Conservation (phyloP, 2,888 invertebrate species). For the Xestia xanthographa region DNA sequence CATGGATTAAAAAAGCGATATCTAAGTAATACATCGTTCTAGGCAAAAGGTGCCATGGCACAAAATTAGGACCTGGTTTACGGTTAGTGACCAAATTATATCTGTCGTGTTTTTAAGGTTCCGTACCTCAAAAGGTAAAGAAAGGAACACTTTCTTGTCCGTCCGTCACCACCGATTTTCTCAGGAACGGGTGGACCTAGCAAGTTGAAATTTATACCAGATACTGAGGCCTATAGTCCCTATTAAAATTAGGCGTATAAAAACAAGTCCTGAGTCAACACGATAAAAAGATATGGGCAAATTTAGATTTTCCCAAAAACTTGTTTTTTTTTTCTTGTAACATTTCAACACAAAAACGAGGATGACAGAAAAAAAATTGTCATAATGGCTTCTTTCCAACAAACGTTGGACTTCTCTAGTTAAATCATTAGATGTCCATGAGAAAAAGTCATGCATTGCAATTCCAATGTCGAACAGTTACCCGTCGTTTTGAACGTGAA, state of each 20-base stretch:
- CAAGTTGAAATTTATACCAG: too few species aligned
- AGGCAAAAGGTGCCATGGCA: neutral
- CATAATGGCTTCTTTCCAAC: constrained; percentile 54
- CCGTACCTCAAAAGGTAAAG: too few species aligned
- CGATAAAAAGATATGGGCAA: too few species aligned
- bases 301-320: too few species aligned
- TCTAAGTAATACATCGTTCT: constrained; percentile 27
- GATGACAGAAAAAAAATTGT: constrained; percentile 26
- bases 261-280: too few species aligned
- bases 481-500: too few species aligned
- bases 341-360: constrained; percentile 18
- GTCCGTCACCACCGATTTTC: too few species aligned
- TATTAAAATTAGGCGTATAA: too few species aligned
- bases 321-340: neutral
- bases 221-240: too few species aligned
- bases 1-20: constrained; percentile 14
- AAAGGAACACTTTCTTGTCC: too few species aligned
- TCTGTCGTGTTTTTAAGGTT: neutral
- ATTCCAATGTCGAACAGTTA: constrained; percentile 28
- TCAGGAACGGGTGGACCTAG: too few species aligned
- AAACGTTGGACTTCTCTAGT: constrained; percentile 37
- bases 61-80: neutral
- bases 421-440: constrained; percentile 45
- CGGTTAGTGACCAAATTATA: neutral
- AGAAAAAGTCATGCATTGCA: constrained; percentile 43